Conservation (phyloP, 2,888 invertebrate genomes). For the Drosophila cognata region DNA sequence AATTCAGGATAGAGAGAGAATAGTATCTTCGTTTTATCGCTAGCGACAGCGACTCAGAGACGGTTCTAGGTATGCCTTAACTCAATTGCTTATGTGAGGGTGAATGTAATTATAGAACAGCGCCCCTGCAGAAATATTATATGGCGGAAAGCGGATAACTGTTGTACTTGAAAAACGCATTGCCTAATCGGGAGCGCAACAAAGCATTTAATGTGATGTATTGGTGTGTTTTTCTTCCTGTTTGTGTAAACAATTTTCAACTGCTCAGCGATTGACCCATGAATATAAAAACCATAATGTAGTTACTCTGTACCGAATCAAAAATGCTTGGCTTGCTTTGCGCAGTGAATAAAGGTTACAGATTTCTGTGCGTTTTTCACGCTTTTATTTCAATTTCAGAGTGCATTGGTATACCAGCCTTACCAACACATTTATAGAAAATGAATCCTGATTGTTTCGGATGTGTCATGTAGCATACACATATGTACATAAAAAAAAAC, state of each 20-base stretch:
- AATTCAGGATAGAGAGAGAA: slow-evolving; percentile 36
- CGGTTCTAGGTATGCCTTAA: slow-evolving; percentile 12
- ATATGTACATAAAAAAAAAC: slow-evolving; percentile 8
- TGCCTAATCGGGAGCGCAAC: background rate
- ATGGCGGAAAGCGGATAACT: background rate
- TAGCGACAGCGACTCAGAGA: slow-evolving; percentile 1
- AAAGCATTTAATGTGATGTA: background rate
- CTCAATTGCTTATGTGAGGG: slow-evolving; percentile 24
- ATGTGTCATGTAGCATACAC: slow-evolving; percentile 49
- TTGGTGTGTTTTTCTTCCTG: background rate
- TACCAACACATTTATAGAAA: slow-evolving; percentile 18
- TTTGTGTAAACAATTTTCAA: background rate
- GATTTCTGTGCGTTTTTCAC: slow-evolving; percentile 1
- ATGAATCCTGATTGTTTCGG: slow-evolving; percentile 61
- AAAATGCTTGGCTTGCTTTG: background rate
- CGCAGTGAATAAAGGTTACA: background rate
- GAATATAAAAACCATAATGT: background rate
- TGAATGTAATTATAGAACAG: slow-evolving; percentile 1
- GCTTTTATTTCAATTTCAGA: background rate
- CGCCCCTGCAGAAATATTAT: slow-evolving; percentile 7
- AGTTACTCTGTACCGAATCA: background rate
- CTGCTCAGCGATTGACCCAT: background rate
- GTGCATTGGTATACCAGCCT: slow-evolving; percentile 1
- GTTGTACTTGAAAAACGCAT: background rate
- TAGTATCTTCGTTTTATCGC: slow-evolving; percentile 20